Percentiles rank a stretch among this genome's conserved stretches.
These are phyloP conservation scores for Bhutanitis thaidina DNA, from an alignment of 2,888 invertebrate genomes.

Conservation along the genomic window DNA sequence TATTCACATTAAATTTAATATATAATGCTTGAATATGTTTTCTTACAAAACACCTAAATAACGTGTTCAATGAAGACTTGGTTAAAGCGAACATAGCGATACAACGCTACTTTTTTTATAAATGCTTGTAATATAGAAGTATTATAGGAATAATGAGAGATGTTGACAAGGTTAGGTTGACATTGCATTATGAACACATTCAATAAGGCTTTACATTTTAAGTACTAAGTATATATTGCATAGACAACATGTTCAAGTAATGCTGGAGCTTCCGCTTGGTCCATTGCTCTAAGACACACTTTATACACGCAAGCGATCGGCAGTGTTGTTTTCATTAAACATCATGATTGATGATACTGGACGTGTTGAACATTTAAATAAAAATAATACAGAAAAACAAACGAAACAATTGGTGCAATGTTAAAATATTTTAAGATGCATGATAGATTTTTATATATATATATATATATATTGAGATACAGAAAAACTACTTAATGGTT, in stretches of 20 bases:
- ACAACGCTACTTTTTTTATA: not conserved
- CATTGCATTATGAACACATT: conserved; percentile 6
- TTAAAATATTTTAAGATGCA: too few relatives aligned
- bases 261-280: not conserved
- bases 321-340: not conserved
- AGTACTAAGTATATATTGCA: conserved; percentile 2
- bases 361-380: too few relatives aligned
- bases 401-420: too few relatives aligned
- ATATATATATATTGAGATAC: too few relatives aligned
- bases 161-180: not conserved
- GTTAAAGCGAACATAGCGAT: not conserved
- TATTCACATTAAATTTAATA: conserved; percentile 14
- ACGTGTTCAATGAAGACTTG: not conserved
- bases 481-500: not conserved
- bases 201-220: not conserved
- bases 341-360: too few relatives aligned
- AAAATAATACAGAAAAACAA: too few relatives aligned
- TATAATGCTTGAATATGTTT: not conserved
- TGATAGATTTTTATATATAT: too few relatives aligned
- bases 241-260: not conserved
- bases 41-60: not conserved
- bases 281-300: not conserved
- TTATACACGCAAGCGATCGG: not conserved
- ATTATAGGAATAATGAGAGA: not conserved
- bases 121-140: conserved; percentile 1